These are phyloP conservation scores for Drosophila heteroneura DNA, from an alignment of 2,888 invertebrate species.

Conservation along the genomic window DNA sequence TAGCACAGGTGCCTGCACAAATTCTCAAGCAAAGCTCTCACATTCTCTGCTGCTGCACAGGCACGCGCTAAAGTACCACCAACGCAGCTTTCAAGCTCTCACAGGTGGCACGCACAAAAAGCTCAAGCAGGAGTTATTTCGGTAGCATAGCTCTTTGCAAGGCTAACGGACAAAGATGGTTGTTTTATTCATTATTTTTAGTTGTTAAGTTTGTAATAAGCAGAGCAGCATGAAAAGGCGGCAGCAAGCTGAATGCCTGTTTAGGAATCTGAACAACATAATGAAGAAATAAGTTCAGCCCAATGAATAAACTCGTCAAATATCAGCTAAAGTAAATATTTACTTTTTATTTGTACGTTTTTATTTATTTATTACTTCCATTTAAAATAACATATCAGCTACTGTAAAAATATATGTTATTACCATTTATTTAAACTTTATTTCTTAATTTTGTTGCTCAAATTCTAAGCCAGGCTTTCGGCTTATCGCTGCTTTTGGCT, in stretches of 20 bases:
- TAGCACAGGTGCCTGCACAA: slow-evolving; percentile 2
- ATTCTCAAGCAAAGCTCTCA: slow-evolving; percentile 2
- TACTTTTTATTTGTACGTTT: too few species aligned
- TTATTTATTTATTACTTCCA: too few species aligned
- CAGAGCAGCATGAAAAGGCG: background rate
- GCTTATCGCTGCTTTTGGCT: background rate
- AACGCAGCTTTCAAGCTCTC: background rate
- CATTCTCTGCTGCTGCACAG: background rate
- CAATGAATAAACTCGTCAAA: too few species aligned
- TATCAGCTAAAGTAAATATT: too few species aligned
- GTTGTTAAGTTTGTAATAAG: background rate
- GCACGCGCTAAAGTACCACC: background rate
- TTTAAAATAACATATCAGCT: background rate
- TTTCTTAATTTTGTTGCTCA: background rate
- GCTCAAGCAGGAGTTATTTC: background rate
- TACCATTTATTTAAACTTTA: too few species aligned
- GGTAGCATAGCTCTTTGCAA: slow-evolving; percentile 2
- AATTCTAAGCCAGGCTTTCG: slow-evolving; percentile 7
- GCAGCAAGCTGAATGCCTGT: too few species aligned
- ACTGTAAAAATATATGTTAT: too few species aligned
- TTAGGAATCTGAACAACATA: too few species aligned
- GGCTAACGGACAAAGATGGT: background rate
- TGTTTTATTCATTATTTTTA: background rate
- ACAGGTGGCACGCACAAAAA: background rate
- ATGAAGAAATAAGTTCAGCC: too few species aligned